These are phyloP conservation scores for Phrynosoma blainvillii DNA, from an alignment of 2,113 vertebrate species.

Conservation along the genomic window DNA sequence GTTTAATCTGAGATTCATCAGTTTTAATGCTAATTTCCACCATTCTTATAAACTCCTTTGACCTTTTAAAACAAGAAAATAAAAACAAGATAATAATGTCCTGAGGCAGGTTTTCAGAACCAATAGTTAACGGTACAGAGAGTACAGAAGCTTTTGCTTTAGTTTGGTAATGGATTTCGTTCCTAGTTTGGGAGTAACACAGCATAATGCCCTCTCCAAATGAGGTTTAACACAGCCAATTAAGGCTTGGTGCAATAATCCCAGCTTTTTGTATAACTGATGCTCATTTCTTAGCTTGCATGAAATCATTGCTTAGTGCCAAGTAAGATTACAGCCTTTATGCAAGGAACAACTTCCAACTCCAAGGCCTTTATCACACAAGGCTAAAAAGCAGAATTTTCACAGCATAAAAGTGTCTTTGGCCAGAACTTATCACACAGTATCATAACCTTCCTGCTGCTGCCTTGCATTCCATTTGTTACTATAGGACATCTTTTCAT, in stretches of 20 bases:
- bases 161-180: not conserved
- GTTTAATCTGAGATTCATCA: not conserved
- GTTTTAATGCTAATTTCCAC: conserved; percentile 5
- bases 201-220: conserved; percentile 4
- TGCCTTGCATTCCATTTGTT: no score
- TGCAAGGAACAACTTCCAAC: not conserved
- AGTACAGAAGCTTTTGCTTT: not conserved
- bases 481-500: no score
- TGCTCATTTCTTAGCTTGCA: not conserved
- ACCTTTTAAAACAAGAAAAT: conserved; percentile 3
- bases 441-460: no score
- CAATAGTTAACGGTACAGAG: not conserved
- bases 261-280: not conserved
- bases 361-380: not conserved
- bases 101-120: not conserved
- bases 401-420: no score
- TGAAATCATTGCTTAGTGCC: not conserved
- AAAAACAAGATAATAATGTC: conserved; percentile 3
- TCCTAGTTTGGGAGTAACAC: not conserved
- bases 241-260: not conserved
- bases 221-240: not conserved
- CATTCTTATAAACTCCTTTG: not conserved
- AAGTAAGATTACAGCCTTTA: not conserved
- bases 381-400: no score
- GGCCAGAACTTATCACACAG: no score